A percentile compares a stretch with the other conserved stretches of the same genome.
Conservation (phyloP, 1,140 invertebrate species). For the Sitophilus oryzae region DNA sequence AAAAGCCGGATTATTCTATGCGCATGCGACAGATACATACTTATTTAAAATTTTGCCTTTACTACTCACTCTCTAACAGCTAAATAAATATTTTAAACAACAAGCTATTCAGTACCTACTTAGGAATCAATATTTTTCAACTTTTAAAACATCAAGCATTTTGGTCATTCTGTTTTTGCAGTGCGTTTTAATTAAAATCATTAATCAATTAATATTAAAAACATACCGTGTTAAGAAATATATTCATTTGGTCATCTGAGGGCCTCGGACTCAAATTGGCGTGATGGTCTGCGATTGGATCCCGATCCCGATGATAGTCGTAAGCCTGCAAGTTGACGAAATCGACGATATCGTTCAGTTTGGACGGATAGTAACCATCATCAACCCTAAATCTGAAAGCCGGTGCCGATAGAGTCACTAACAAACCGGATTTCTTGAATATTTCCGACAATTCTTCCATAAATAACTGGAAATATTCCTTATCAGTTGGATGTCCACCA, state of each 20-base stretch:
- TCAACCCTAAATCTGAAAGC: slow-evolving; percentile 48
- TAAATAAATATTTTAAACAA: too few species aligned
- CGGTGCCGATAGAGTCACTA: slow-evolving; percentile 53
- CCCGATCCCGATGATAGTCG: slow-evolving; percentile 62
- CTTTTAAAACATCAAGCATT: too few species aligned
- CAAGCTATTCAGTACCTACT: too few species aligned
- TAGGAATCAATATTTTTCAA: too few species aligned
- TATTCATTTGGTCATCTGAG: slow-evolving; percentile 39
- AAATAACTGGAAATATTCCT: slow-evolving; percentile 37
- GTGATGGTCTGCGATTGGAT: slow-evolving; percentile 53
- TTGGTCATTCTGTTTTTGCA: too few species aligned
- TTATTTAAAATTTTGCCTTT: too few species aligned
- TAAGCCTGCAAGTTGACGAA: slow-evolving; percentile 67
- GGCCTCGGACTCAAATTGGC: slow-evolving; percentile 45
- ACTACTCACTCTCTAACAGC: too few species aligned
- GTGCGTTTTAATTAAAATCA: not conserved
- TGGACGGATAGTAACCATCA: slow-evolving; percentile 46
- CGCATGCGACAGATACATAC: too few species aligned
- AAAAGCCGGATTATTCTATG: too few species aligned
- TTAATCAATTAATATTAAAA: not conserved
- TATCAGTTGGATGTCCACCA: slow-evolving; percentile 46
- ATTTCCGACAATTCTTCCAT: slow-evolving; percentile 50
- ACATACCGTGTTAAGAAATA: slow-evolving; percentile 45
- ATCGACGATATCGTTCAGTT: slow-evolving; percentile 49
- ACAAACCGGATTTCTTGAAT: slow-evolving; percentile 47